A percentile compares a stretch with the other conserved stretches of the same genome.
phyloP scores from a whole-genome alignment of 2,797 vertebrate genomes.

The Girardinus metallicus region DNA sequence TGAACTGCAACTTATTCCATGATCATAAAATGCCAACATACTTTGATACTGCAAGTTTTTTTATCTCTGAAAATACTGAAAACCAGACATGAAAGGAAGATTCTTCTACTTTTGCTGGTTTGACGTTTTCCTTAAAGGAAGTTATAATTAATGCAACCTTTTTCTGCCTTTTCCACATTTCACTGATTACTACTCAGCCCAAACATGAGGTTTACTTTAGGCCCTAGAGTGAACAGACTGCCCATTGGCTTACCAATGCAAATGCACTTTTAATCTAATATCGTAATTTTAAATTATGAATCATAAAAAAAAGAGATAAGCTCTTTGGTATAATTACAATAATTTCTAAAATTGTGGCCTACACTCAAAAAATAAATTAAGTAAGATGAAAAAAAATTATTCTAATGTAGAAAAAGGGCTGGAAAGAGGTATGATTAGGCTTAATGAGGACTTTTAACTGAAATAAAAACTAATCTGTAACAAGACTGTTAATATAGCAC shows the following conservation, averaged over 20 bases:
- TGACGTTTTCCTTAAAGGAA: neutral
- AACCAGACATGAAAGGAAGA: neutral
- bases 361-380: slow-evolving; percentile 9
- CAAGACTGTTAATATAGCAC: slow-evolving; percentile 42
- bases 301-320: neutral
- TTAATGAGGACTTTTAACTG: slow-evolving; percentile 60
- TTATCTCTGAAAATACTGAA: neutral
- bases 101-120: neutral
- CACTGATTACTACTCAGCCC: neutral
- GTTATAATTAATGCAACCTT: neutral
- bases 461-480: slow-evolving; percentile 53
- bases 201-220: neutral
- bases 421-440: slow-evolving; percentile 17
- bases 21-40: slow-evolving; percentile 8
- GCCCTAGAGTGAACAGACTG: neutral
- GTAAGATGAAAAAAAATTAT: neutral
- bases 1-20: neutral
- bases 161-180: neutral
- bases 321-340: neutral
- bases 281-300: neutral
- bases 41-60: neutral
- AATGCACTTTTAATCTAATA: neutral
- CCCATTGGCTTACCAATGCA: neutral
- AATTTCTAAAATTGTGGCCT: slow-evolving; percentile 2
- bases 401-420: neutral